Conservation (phyloP, 2,888 invertebrate genomes). For the Ethmia dodecea region DNA sequence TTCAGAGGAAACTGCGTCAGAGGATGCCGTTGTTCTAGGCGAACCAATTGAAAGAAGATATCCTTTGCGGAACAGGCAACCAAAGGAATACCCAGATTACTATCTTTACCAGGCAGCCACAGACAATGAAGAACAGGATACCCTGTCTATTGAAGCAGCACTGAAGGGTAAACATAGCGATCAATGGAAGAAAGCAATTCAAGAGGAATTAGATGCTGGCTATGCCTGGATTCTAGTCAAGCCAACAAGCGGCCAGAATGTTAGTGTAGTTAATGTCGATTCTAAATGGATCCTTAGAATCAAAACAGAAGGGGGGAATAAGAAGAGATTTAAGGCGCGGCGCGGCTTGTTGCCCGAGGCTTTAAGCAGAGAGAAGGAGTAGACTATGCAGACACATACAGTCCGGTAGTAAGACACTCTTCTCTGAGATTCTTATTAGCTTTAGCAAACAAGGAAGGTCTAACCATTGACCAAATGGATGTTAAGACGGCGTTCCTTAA, state of each 20-base stretch:
- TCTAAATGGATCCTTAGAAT: slow-evolving; percentile 2
- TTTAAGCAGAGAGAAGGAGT: neutral
- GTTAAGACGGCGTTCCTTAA: too few species aligned
- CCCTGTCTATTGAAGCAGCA: neutral
- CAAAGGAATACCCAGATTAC: neutral
- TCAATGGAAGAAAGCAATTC: neutral
- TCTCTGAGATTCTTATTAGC: too few species aligned
- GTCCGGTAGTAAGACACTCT: too few species aligned
- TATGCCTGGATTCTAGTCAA: neutral
- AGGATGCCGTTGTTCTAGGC: too few species aligned
- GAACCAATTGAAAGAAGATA: neutral
- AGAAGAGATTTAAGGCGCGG: slow-evolving; percentile 9
- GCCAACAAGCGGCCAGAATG: neutral
- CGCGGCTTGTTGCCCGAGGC: slow-evolving; percentile 12
- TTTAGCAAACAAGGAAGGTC: too few species aligned
- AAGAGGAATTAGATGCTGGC: neutral
- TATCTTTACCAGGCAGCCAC: neutral
- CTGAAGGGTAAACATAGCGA: neutral
- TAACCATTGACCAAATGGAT: too few species aligned
- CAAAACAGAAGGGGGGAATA: slow-evolving; percentile 1
- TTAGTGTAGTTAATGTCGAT: too few species aligned
- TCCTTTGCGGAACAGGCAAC: neutral
- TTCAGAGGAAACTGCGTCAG: too few species aligned
- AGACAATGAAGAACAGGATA: neutral
- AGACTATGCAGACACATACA: slow-evolving; percentile 7